phyloP scores from a whole-genome alignment of 2,888 invertebrate genomes.

The Deroplatys truncata region DNA sequence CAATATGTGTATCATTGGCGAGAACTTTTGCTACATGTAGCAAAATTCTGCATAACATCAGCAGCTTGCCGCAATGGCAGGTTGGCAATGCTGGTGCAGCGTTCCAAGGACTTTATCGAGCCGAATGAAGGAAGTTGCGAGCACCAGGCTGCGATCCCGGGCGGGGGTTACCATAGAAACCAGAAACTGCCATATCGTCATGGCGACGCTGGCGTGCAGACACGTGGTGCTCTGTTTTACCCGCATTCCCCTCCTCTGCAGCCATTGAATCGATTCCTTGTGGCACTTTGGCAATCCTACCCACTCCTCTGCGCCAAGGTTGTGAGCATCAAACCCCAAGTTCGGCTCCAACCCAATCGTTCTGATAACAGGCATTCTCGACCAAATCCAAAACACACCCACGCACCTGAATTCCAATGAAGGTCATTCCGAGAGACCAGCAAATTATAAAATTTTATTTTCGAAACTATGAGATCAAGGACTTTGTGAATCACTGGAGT shows the following conservation, averaged over 20 bases:
- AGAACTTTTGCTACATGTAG: no score
- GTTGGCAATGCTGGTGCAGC: neutral
- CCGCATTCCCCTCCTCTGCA: neutral
- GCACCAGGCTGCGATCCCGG: neutral
- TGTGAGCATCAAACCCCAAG: neutral
- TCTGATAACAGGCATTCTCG: neutral
- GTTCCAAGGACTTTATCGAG: neutral
- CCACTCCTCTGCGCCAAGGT: neutral
- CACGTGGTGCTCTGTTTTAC: neutral
- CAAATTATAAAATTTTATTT: no score
- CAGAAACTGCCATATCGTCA: neutral
- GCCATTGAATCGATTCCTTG: neutral
- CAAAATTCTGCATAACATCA: no score
- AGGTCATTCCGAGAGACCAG: no score
- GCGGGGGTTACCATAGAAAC: slow-evolving; percentile 9
- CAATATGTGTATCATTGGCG: no score
- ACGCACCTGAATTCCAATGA: no score
- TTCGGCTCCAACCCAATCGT: neutral
- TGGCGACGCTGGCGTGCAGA: neutral
- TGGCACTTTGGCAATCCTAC: neutral
- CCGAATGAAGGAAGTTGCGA: neutral
- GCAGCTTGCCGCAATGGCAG: neutral
- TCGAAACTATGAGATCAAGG: no score
- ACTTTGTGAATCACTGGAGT: no score
- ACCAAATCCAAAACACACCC: no score